A percentile compares a stretch with the other conserved stretches of the same genome.
Evolutionary conservation across 2,888 invertebrate genomes (phyloP).

Genomic region (Eristalinus aeneus): DNA sequence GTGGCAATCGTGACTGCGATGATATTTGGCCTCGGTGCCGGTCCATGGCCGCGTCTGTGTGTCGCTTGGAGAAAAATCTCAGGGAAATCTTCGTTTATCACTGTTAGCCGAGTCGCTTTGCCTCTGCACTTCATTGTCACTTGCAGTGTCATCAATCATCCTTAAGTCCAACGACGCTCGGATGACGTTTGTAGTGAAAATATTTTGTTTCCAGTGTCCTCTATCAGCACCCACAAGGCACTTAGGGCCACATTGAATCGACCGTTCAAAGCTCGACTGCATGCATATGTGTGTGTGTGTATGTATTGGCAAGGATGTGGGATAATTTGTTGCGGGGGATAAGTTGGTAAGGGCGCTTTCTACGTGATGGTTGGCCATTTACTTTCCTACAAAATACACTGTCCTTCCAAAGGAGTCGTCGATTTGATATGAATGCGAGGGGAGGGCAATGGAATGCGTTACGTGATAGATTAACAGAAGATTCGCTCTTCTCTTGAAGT

Average conservation of each 20-base stretch:
- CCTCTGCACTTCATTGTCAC: slow-evolving; percentile 1
- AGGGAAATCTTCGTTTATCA: neutral
- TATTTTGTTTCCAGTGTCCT: neutral
- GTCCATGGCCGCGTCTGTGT: neutral
- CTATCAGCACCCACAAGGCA: neutral
- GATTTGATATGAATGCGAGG: neutral
- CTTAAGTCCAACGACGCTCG: neutral
- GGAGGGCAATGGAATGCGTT: slow-evolving; percentile 1
- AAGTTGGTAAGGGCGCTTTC: neutral
- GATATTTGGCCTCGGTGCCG: neutral
- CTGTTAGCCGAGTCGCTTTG: neutral
- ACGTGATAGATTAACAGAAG: slow-evolving; percentile 42
- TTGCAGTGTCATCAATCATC: slow-evolving; percentile 8
- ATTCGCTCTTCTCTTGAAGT: neutral
- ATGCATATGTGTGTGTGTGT: neutral
- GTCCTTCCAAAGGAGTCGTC: slow-evolving; percentile 1
- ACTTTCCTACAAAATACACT: slow-evolving; percentile 1
- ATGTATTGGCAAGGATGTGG: neutral
- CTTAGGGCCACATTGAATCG: neutral
- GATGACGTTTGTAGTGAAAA: slow-evolving; percentile 8
- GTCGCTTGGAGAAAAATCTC: slow-evolving; percentile 1
- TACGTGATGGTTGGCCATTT: slow-evolving; percentile 37
- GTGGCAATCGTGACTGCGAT: slow-evolving; percentile 5
- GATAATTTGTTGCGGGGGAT: slow-evolving; percentile 19
- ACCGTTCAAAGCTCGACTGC: neutral